phyloP scores from a whole-genome alignment of 2,888 invertebrate genomes.

The Noctua comes region DNA sequence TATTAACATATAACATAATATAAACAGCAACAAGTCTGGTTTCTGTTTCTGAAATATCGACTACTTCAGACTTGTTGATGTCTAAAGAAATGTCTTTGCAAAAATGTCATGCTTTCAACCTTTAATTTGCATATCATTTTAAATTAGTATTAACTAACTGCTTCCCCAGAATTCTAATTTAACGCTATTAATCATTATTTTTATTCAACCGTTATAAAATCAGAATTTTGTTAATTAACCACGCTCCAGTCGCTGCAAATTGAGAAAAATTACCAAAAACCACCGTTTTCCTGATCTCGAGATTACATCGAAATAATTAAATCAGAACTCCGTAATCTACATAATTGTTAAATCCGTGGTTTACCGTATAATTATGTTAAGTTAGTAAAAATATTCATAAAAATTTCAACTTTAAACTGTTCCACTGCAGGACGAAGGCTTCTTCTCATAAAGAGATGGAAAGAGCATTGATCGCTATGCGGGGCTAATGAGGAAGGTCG shows the following conservation, averaged over 20 bases:
- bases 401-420: background rate
- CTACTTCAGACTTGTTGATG: too few species aligned
- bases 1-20: too few species aligned
- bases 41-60: too few species aligned
- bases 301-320: conserved; percentile 41
- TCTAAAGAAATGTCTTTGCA: too few species aligned
- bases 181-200: conserved; percentile 27
- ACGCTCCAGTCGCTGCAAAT: conserved; percentile 44
- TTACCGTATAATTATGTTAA: conserved; percentile 50
- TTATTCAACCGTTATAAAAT: conserved; percentile 27
- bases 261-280: conserved; percentile 42
- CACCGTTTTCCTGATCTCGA: conserved; percentile 37
- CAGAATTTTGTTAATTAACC: conserved; percentile 34
- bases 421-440: too few species aligned
- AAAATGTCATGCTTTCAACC: background rate
- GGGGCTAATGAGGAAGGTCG: too few species aligned
- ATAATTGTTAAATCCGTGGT: conserved; percentile 30
- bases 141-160: conserved; percentile 18
- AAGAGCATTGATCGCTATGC: too few species aligned
- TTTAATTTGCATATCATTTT: conserved; percentile 5
- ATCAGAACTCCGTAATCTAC: conserved; percentile 10
- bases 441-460: too few species aligned
- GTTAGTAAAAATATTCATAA: conserved; percentile 8
- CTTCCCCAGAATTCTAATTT: conserved; percentile 22
- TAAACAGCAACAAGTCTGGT: too few species aligned